Percentiles rank a stretch among this genome's conserved stretches.
Conservation (phyloP, 2,888 invertebrate genomes). For the Drosophila macrospina region DNA sequence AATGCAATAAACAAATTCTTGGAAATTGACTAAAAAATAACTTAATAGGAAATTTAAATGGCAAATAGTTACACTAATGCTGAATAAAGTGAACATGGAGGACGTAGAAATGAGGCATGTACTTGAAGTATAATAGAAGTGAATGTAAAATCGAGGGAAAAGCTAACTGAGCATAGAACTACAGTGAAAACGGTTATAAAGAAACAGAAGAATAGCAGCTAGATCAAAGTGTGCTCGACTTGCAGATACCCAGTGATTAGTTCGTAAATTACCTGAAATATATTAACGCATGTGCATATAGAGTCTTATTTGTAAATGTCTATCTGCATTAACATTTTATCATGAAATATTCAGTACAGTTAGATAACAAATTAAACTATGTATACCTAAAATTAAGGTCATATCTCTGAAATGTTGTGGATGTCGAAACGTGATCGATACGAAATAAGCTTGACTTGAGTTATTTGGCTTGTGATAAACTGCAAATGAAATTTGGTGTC, state of each 20-base stretch:
- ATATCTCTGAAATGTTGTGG: slow-evolving; percentile 1
- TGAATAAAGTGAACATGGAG: too few species aligned
- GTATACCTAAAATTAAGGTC: not conserved
- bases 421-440: slow-evolving; percentile 4
- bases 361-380: slow-evolving; percentile 15
- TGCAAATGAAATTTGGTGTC: not conserved
- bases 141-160: too few species aligned
- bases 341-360: slow-evolving; percentile 7
- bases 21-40: not conserved
- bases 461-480: not conserved
- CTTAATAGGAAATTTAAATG: too few species aligned
- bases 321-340: slow-evolving; percentile 5
- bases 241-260: not conserved
- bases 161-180: not conserved
- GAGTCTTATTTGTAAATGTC: too few species aligned
- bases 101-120: too few species aligned
- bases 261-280: not conserved
- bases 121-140: too few species aligned
- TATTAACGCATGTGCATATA: too few species aligned
- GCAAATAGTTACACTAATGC: not conserved
- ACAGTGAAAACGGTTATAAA: not conserved
- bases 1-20: not conserved
- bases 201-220: not conserved
- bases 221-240: not conserved
- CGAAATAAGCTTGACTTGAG: slow-evolving; percentile 2